Evolutionary conservation across 2,113 vertebrate genomes (phyloP), one percentile per base, ranked within the genome.

Genomic region (Speoplatyrhinus poulsoni): DNA sequence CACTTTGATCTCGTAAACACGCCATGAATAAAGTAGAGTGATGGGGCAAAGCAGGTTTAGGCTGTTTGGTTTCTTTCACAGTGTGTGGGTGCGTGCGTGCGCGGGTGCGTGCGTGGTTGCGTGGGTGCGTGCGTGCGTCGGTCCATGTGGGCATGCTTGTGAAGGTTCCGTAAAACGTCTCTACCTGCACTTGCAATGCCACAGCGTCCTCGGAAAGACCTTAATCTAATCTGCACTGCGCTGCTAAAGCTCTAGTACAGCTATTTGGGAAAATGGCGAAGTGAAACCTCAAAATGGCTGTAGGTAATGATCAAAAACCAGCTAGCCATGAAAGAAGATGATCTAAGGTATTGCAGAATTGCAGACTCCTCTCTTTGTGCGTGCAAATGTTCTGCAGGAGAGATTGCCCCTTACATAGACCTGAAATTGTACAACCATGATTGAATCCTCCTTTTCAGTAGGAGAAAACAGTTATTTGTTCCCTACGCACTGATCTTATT

Each of bases 81-180:
- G 57, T 36, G 32, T 36, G 26, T 13, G 57, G 32, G 57, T 13
- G 57, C 33, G 56, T 59, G 57, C 32, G 57, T 59, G 57, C 11
- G 2, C 12, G 26, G 3, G 56, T 58, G 56, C 11, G 19, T 58
- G 16, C 17, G 17, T 58, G 16, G 6, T n/a, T 60, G 59, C n/a
- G 59, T 41, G 73, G 47, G 62, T 56, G 60, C 56, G 66, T 69
- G 65, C 65, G 16, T 26, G 48, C 16, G 60, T 46, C 33, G 41
- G 60, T 12, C 19, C 32, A 11, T 47, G 60, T 62, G 60, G 36
- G 26, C 13, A 9, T 55, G 49, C 63, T 58, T 67, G 65, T 46
- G 73, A 70, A 58, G 41, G 67, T 79, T 70, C 49, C 58, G 49
- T 60, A 67, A 70, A 82, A 70, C 73, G 80, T 75, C 80, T 77